phyloP scores from a whole-genome alignment of 2,113 vertebrate genomes.

The Thunnus maccoyii region DNA sequence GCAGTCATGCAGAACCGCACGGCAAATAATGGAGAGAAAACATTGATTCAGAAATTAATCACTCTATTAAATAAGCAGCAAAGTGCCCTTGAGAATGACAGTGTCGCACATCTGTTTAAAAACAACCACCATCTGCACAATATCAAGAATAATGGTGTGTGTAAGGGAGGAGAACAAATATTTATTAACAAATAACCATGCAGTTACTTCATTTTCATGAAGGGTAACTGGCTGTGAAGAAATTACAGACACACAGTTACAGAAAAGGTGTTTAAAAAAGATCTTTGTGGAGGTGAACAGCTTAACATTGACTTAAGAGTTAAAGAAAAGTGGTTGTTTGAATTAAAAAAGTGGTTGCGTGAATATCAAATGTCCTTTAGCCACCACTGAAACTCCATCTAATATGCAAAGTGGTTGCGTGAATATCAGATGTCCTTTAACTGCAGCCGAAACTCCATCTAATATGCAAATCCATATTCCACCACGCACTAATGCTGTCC shows the following conservation, averaged over 20 bases:
- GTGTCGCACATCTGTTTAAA: constrained; percentile 74
- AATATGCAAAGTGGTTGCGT: background rate
- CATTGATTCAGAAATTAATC: constrained; percentile 69
- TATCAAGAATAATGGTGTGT: constrained; percentile 63
- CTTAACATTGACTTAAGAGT: background rate
- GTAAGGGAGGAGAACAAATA: constrained; percentile 44
- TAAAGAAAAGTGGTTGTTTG: background rate
- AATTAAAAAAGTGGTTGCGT: background rate
- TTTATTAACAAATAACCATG: constrained; percentile 45
- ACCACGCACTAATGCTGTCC: constrained; percentile 3
- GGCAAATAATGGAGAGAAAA: constrained; percentile 67
- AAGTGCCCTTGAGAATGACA: constrained; percentile 71
- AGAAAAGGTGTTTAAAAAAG: background rate
- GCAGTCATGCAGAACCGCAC: constrained; percentile 55
- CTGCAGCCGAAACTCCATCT: too few relatives aligned
- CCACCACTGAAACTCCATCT: constrained; percentile 20
- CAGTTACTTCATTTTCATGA: background rate
- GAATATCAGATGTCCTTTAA: too few relatives aligned
- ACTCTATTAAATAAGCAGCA: constrained; percentile 72
- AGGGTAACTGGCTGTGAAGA: constrained; percentile 25
- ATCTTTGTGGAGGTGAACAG: background rate
- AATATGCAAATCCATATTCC: constrained; percentile 37
- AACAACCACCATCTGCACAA: constrained; percentile 71
- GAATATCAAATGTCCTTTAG: constrained; percentile 32
- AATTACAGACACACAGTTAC: background rate